A percentile compares a stretch with the other conserved stretches of the same genome.
Conservation (phyloP, 1,140 invertebrate species). For the Neomicropteryx cornuta region DNA sequence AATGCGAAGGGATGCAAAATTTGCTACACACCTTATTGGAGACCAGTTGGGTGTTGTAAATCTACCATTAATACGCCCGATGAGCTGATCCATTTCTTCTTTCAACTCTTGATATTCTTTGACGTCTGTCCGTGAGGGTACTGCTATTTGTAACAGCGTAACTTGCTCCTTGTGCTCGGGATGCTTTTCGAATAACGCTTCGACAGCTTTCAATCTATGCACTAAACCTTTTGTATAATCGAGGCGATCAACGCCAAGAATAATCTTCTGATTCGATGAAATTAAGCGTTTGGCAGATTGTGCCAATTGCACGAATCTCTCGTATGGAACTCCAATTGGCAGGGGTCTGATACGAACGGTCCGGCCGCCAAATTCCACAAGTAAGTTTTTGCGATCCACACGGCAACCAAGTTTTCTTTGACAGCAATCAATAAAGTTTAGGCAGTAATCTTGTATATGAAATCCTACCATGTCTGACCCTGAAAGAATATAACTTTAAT, state of each 20-base stretch:
- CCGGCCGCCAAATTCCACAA: slow-evolving; percentile 78
- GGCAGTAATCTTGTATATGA: slow-evolving; percentile 83
- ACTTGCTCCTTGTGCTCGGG: slow-evolving; percentile 80
- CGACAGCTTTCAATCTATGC: slow-evolving; percentile 72
- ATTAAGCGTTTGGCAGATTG: slow-evolving; percentile 64
- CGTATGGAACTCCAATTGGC: slow-evolving; percentile 81
- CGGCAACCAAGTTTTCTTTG: slow-evolving; percentile 76
- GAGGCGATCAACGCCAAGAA: slow-evolving; percentile 76
- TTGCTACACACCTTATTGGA: slow-evolving; percentile 62
- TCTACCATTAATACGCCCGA: slow-evolving; percentile 76
- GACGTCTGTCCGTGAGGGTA: slow-evolving; percentile 81
- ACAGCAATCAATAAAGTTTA: slow-evolving; percentile 88
- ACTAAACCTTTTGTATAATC: slow-evolving; percentile 89
- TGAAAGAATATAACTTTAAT: slow-evolving; percentile 21
- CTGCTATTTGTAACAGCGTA: slow-evolving; percentile 73
- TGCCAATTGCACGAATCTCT: slow-evolving; percentile 73
- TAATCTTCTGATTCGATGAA: slow-evolving; percentile 64
- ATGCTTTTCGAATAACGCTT: slow-evolving; percentile 72
- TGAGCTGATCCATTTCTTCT: slow-evolving; percentile 81
- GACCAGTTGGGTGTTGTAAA: slow-evolving; percentile 86
- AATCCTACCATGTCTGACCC: slow-evolving; percentile 87
- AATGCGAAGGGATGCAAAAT: too few relatives aligned
- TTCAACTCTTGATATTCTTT: slow-evolving; percentile 86
- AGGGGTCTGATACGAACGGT: slow-evolving; percentile 72
- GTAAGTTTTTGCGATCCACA: slow-evolving; percentile 74